Evolutionary conservation across 2,113 vertebrate species (phyloP), one percentile per base, ranked within the genome.

Genomic region (Colinus virginianus): DNA sequence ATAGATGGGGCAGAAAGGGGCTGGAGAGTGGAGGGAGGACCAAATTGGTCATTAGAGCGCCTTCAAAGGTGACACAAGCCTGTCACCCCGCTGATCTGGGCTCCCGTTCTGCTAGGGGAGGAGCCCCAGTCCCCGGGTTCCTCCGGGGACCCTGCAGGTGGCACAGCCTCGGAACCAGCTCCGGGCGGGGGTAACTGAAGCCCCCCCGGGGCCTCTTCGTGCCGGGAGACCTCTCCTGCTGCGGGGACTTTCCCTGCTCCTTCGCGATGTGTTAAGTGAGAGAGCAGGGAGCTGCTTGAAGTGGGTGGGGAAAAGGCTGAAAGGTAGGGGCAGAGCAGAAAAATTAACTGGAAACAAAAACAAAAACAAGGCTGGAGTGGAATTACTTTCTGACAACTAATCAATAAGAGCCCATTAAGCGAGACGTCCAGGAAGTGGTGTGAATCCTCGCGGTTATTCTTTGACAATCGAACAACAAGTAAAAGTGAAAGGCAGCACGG

Each of bases 1-100:
- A 36, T 95, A 96, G 94, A 96, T 90, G 94, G 87, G 84, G 93
- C 93, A 95, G 93, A 94, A 96, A 92, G 56, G 38, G 63, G 75
- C 12, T 63, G 61, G 38, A 22, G 61, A 11, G 25, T 36, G 36
- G 38, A 80, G 83, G 63, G 85, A 19, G 43, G 62, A 87, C 48
- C 34, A 30, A 58, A 76, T 77, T 86, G 74, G 84, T 95, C 89
- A 90, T 96, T 96, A 92, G 91, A 62, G 83, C 56, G 59, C 43
- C 59, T 93, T 94, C 42, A 67, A 62, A 89, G 26, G 83, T 87
- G 88, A 79, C 75, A 90, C 36, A 79, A 93, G 75, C 87, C 85
- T 69, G n/a, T 90, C 82, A 89, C 13, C 32, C 56, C 23, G 32
- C 71, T 88, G 71, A 58, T 77, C 38, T 38, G 11, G 77, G 38